These are phyloP conservation scores for Ormia ochracea DNA, from an alignment of 2,888 invertebrate species.

Conservation along the genomic window DNA sequence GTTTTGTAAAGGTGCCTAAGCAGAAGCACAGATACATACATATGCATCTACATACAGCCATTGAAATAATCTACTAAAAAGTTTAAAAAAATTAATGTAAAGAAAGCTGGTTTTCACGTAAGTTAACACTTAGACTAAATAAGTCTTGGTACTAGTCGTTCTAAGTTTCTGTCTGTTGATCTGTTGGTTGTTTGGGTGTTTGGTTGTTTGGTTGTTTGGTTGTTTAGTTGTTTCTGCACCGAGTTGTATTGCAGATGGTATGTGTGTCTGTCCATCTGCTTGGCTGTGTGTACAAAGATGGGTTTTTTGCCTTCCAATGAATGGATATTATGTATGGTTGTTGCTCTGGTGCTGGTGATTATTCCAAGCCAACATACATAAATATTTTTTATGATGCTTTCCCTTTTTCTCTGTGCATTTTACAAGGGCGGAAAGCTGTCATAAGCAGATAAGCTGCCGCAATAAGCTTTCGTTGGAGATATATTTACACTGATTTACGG, in stretches of 20 bases:
- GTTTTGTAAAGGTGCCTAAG: too few relatives aligned
- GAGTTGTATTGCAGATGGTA: background rate
- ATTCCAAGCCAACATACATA: constrained; percentile 50
- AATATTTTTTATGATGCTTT: constrained; percentile 57
- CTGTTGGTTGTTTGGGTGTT: constrained; percentile 46
- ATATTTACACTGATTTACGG: constrained; percentile 67
- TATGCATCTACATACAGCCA: too few relatives aligned
- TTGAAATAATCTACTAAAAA: constrained; percentile 49
- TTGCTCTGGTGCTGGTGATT: constrained; percentile 57
- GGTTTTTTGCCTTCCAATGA: constrained; percentile 2
- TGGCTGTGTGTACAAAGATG: constrained; percentile 26
- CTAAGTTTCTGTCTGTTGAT: constrained; percentile 1
- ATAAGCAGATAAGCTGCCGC: constrained; percentile 76
- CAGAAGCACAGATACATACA: too few relatives aligned
- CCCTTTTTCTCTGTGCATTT: constrained; percentile 28
- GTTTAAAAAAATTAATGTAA: constrained; percentile 41
- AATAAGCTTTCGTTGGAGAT: constrained; percentile 70
- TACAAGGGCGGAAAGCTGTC: constrained; percentile 73
- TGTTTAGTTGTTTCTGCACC: constrained; percentile 31
- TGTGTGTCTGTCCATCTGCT: background rate
- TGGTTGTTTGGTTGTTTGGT: constrained; percentile 27
- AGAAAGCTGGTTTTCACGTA: constrained; percentile 37
- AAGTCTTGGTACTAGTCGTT: constrained; percentile 18
- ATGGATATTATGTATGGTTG: constrained; percentile 56
- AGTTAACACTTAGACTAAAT: constrained; percentile 56